phyloP scores from a whole-genome alignment of 2,888 invertebrate species.

The Phlogophora meticulosa region DNA sequence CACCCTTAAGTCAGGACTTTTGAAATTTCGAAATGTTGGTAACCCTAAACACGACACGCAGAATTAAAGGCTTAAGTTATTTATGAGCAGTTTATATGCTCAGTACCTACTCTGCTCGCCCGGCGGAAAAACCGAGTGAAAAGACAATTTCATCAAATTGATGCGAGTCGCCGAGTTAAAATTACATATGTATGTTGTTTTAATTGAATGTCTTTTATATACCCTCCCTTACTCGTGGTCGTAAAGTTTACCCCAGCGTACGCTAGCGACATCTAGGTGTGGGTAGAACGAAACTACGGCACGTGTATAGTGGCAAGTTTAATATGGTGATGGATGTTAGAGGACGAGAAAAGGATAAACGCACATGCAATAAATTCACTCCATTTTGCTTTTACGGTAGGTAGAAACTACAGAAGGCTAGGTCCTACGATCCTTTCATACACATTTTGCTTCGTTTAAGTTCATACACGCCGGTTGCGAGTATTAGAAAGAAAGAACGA shows the following conservation, averaged over 20 bases:
- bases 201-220: conserved; percentile 63
- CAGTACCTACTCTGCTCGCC: background rate
- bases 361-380: no score
- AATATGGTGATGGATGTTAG: background rate
- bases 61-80: conserved; percentile 41
- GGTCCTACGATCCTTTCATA: no score
- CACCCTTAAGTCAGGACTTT: no score
- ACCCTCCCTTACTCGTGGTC: conserved; percentile 39
- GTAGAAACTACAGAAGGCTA: no score
- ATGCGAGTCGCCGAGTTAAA: conserved; percentile 54
- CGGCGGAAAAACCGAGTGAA: conserved; percentile 41
- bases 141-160: conserved; percentile 55
- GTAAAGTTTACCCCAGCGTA: conserved; percentile 44
- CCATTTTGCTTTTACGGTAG: no score
- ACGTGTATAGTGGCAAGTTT: background rate
- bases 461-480: no score
- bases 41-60: background rate
- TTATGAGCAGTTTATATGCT: conserved; percentile 53
- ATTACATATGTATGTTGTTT: conserved; percentile 63
- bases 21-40: no score
- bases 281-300: background rate
- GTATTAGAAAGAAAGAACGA: no score
- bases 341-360: no score
- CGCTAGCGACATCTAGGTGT: conserved; percentile 26
- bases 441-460: no score